Percentiles rank a stretch among this genome's conserved stretches.
Evolutionary conservation across 2,797 vertebrate species (phyloP).

Genomic region (Microchirus variegatus): DNA sequence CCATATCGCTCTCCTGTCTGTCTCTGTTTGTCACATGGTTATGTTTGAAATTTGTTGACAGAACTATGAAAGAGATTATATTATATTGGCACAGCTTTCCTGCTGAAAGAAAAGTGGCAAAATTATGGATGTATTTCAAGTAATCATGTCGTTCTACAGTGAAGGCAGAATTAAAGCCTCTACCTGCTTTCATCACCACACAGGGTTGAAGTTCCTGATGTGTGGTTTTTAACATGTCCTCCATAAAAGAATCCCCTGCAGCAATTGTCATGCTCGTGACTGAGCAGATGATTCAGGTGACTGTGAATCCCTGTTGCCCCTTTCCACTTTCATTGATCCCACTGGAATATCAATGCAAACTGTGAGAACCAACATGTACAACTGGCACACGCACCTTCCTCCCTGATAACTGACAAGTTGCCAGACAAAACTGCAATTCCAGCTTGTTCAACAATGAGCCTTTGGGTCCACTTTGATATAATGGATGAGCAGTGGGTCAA

Average conservation of each 20-base stretch:
- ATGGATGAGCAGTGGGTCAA: conserved; percentile 22
- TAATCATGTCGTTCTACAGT: too few species aligned
- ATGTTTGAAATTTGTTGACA: too few species aligned
- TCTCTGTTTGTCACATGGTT: too few species aligned
- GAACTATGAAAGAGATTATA: too few species aligned
- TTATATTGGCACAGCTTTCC: too few species aligned
- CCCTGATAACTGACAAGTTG: background rate
- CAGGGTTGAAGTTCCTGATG: background rate
- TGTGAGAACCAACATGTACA: background rate
- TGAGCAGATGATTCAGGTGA: conserved; percentile 2
- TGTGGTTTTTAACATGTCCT: background rate
- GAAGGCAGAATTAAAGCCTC: too few species aligned
- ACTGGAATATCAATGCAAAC: background rate
- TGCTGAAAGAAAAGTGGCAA: too few species aligned
- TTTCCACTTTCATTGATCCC: conserved; percentile 2
- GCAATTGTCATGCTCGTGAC: background rate
- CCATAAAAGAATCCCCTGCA: conserved; percentile 1
- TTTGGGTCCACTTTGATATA: conserved; percentile 7
- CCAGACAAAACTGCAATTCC: conserved; percentile 13
- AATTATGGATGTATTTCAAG: too few species aligned
- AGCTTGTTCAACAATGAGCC: conserved; percentile 14
- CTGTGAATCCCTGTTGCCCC: background rate
- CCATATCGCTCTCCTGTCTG: too few species aligned
- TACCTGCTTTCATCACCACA: too few species aligned
- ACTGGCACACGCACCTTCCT: background rate